These are phyloP conservation scores for Xestia ashworthii DNA, from an alignment of 2,888 invertebrate species.

Conservation along the genomic window DNA sequence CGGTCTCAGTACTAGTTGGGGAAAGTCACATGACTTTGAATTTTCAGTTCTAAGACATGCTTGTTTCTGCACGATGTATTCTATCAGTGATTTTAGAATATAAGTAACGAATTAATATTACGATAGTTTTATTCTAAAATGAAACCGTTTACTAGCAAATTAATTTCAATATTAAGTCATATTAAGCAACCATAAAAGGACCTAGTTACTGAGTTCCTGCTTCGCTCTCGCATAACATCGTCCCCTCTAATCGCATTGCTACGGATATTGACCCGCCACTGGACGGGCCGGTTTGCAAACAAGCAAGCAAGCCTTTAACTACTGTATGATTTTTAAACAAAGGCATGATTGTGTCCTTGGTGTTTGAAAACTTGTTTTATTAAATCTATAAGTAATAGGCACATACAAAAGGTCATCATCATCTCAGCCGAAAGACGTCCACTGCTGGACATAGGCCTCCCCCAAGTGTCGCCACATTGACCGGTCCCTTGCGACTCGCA, in stretches of 20 bases:
- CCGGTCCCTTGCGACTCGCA: too few species aligned
- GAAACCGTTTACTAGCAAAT: neutral
- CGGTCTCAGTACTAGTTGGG: neutral
- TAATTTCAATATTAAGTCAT: neutral
- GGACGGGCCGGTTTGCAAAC: constrained; percentile 18
- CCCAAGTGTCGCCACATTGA: too few species aligned
- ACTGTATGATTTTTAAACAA: constrained; percentile 26
- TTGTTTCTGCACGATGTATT: neutral
- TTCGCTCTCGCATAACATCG: constrained; percentile 19
- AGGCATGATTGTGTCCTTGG: constrained; percentile 25
- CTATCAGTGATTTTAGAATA: neutral
- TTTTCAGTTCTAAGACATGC: neutral
- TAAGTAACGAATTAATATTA: neutral
- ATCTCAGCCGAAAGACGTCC: too few species aligned
- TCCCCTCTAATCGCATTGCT: constrained; percentile 41
- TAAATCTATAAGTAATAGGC: too few species aligned
- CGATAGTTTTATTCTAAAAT: neutral
- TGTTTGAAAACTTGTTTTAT: constrained; percentile 9
- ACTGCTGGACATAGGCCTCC: too few species aligned
- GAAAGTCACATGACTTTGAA: neutral
- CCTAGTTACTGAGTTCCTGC: constrained; percentile 18
- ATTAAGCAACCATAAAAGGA: neutral
- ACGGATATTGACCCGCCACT: constrained; percentile 63
- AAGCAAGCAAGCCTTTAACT: constrained; percentile 19
- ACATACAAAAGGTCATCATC: too few species aligned